Conservation (phyloP, 2,888 invertebrate genomes). For the Sminthurinus aureus region DNA sequence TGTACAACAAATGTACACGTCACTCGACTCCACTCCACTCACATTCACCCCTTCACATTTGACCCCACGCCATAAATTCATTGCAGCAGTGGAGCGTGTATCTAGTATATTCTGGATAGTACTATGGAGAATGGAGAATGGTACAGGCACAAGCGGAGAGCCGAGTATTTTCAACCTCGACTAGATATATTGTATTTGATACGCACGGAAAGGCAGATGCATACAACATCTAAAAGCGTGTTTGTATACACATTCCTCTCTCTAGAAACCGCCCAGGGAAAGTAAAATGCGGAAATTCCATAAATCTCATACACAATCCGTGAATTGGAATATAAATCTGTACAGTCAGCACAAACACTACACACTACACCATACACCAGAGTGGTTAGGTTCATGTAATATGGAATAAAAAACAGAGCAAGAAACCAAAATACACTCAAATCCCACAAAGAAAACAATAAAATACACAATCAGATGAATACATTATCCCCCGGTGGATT, state of each 20-base stretch:
- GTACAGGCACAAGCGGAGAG: too few species aligned
- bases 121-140: not conserved
- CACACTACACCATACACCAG: too few species aligned
- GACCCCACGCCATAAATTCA: constrained; percentile 11
- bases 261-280: not conserved
- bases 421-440: too few species aligned
- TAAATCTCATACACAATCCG: not conserved
- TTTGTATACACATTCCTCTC: not conserved
- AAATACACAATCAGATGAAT: too few species aligned
- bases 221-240: not conserved
- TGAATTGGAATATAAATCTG: not conserved
- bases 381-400: too few species aligned
- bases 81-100: not conserved
- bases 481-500: too few species aligned
- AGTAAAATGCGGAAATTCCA: not conserved
- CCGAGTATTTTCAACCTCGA: too few species aligned
- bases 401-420: too few species aligned
- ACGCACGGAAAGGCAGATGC: not conserved
- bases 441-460: too few species aligned
- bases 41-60: not conserved
- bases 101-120: not conserved
- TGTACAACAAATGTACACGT: too few species aligned
- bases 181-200: not conserved
- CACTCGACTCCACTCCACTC: not conserved
- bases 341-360: not conserved